A percentile compares a stretch with the other conserved stretches of the same genome.
These are phyloP conservation scores for Datnioides undecimradiatus DNA, from an alignment of 2,113 vertebrate genomes.

Conservation along the genomic window DNA sequence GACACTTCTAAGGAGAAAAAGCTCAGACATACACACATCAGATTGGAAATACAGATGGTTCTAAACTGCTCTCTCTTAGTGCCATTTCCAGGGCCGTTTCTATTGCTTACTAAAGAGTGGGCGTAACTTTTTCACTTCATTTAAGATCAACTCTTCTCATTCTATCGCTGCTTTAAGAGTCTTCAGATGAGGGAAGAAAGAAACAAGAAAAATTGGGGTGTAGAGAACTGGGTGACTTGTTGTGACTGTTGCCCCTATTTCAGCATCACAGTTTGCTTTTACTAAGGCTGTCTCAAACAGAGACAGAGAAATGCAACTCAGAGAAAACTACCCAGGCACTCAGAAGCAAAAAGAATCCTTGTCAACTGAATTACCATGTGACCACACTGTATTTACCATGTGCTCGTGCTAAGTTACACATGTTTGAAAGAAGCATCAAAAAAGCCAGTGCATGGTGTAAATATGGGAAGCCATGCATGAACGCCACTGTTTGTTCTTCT, in stretches of 20 bases:
- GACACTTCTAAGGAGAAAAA: background rate
- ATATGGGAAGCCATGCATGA: background rate
- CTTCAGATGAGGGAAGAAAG: background rate
- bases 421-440: background rate
- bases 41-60: background rate
- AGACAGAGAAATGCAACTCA: conserved; percentile 29
- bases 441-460: background rate
- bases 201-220: conserved; percentile 12
- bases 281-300: background rate
- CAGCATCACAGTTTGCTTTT: conserved; percentile 10
- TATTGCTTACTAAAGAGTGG: conserved; percentile 32
- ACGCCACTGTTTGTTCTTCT: background rate
- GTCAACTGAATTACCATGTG: background rate
- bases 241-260: background rate
- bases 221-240: conserved; percentile 8
- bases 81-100: background rate
- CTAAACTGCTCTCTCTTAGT: background rate
- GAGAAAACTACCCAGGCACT: background rate
- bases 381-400: background rate
- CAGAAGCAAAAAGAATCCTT: conserved; percentile 4
- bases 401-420: background rate
- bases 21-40: background rate
- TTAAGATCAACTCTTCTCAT: conserved; percentile 39
- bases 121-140: conserved; percentile 37
- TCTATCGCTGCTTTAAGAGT: conserved; percentile 6